phyloP scores from a whole-genome alignment of 2,797 vertebrate species.

The Petrocephalus sullivani region DNA sequence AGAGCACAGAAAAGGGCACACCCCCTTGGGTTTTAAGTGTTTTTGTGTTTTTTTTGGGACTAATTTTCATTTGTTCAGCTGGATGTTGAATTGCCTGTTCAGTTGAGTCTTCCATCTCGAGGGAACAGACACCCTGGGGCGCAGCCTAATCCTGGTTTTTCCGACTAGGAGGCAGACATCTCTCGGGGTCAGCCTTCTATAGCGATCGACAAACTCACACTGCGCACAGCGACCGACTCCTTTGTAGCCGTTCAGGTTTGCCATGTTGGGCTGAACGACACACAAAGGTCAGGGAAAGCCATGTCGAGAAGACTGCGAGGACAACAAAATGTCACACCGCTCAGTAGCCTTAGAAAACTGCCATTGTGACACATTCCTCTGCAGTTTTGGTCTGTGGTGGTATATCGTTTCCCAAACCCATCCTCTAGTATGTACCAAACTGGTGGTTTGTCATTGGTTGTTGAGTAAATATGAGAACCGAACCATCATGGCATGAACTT shows the following conservation, averaged over 20 bases:
- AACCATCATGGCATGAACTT: not conserved
- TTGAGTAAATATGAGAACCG: not conserved
- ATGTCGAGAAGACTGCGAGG: not conserved
- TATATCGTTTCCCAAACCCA: too few species aligned
- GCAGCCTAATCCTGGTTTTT: not conserved
- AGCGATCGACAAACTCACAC: not conserved
- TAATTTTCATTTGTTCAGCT: not conserved
- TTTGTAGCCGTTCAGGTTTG: not conserved
- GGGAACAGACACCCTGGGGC: not conserved
- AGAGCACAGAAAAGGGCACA: not conserved
- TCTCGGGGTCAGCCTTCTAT: not conserved
- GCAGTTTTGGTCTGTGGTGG: not conserved
- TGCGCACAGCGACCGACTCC: not conserved
- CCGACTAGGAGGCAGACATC: not conserved
- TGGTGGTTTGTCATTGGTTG: too few species aligned
- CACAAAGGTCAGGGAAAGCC: not conserved
- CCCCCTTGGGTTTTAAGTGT: not conserved
- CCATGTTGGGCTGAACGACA: not conserved
- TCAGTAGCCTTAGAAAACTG: not conserved
- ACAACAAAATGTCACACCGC: not conserved
- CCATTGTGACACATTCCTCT: not conserved
- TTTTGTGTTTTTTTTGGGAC: not conserved
- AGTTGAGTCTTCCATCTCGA: not conserved
- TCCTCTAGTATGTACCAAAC: too few species aligned
- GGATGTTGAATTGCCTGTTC: not conserved